Evolutionary conservation across 2,888 invertebrate genomes (phyloP).

Genomic region (Oxycera nigricornis): DNA sequence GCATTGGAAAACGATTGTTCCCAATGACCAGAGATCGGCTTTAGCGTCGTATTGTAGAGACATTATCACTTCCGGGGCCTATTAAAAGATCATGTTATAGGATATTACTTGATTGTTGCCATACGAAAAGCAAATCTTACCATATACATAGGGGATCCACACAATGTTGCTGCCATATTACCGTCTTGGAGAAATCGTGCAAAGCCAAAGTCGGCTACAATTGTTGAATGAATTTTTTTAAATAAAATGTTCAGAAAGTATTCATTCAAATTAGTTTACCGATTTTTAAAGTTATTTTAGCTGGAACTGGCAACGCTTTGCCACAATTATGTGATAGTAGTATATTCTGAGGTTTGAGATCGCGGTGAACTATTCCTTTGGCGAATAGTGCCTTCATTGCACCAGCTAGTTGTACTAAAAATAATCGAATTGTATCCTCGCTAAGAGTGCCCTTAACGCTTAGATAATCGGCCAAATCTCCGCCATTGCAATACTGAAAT

Average conservation of each 20-base stretch:
- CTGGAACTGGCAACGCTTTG: conserved; percentile 66
- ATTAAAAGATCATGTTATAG: conserved; percentile 1
- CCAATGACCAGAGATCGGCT: conserved; percentile 98
- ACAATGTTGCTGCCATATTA: conserved; percentile 98
- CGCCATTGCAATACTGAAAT: conserved; percentile 96
- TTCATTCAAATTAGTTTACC: no score
- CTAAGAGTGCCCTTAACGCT: conserved; percentile 92
- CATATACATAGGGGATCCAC: conserved; percentile 99
- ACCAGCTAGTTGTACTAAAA: conserved; percentile 94
- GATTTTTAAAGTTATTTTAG: conserved; percentile 93
- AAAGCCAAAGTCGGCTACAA: conserved; percentile 97
- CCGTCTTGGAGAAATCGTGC: conserved; percentile 98
- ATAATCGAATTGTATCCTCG: conserved; percentile 95
- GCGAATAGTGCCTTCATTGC: conserved; percentile 97
- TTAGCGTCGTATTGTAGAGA: conserved; percentile 98
- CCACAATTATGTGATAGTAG: conserved; percentile 79
- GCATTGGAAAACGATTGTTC: conserved; percentile 98
- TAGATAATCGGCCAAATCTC: conserved; percentile 97
- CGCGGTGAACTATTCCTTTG: conserved; percentile 98
- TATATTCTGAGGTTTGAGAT: conserved; percentile 99
- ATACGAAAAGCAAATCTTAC: conserved; percentile 63
- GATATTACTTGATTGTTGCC: neutral
- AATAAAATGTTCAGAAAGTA: no score
- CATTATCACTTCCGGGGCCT: conserved; percentile 99
- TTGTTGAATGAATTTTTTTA: conserved; percentile 45